These are phyloP conservation scores for Thereva unica DNA, from an alignment of 2,888 invertebrate species.

Conservation along the genomic window DNA sequence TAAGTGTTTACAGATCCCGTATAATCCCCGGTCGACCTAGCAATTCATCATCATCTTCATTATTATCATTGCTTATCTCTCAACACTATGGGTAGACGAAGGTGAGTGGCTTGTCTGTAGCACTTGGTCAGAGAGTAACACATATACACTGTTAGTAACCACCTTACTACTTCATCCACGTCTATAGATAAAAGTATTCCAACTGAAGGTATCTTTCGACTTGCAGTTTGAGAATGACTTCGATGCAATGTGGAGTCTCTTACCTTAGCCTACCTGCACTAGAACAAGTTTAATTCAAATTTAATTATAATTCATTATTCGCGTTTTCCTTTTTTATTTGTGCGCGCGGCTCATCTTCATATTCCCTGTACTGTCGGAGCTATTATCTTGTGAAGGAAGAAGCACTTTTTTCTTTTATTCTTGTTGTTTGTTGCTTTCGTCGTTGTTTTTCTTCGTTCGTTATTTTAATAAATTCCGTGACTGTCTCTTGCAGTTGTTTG, in stretches of 20 bases:
- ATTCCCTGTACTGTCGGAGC: slow-evolving; percentile 8
- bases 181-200: too few species aligned
- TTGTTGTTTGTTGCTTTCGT: slow-evolving; percentile 10
- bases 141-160: too few species aligned
- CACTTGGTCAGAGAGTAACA: too few species aligned
- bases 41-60: slow-evolving; percentile 33
- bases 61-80: slow-evolving; percentile 27
- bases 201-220: too few species aligned
- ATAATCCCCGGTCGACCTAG: slow-evolving; percentile 23
- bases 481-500: slow-evolving; percentile 11
- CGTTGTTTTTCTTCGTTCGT: slow-evolving; percentile 12
- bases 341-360: slow-evolving; percentile 1
- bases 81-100: slow-evolving; percentile 1
- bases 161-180: too few species aligned
- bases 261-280: too few species aligned
- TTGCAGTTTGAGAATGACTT: slow-evolving; percentile 1
- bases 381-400: slow-evolving; percentile 14
- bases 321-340: slow-evolving; percentile 4
- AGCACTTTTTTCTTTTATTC: slow-evolving; percentile 7
- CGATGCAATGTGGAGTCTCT: too few species aligned
- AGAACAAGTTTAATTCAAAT: slow-evolving; percentile 32
- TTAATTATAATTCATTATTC: slow-evolving; percentile 37
- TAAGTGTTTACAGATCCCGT: slow-evolving; percentile 33
- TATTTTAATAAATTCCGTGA: slow-evolving; percentile 10
- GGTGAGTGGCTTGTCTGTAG: too few species aligned